Evolutionary conservation across 2,113 vertebrate genomes (phyloP).

Genomic region (Alces alces): DNA sequence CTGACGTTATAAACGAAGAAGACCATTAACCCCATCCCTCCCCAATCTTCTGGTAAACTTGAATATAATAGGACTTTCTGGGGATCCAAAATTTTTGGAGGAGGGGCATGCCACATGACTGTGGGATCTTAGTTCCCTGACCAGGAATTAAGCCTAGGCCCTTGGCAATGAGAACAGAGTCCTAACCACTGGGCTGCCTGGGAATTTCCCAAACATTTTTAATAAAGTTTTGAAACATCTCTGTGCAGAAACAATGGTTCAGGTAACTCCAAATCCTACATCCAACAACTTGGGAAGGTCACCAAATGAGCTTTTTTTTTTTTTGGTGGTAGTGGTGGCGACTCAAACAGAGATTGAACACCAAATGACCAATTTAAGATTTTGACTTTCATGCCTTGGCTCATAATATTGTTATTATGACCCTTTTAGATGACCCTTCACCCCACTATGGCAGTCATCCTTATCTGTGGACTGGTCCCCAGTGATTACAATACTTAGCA

Average conservation of each 20-base stretch:
- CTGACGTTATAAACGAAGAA: conserved; percentile 86
- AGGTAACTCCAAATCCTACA: not conserved
- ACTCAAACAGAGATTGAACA: not conserved
- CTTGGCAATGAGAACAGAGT: not conserved
- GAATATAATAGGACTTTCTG: conserved; percentile 85
- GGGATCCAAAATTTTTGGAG: not conserved
- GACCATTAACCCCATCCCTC: conserved; percentile 82
- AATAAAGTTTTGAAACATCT: conserved; percentile 85
- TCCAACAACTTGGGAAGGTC: not conserved
- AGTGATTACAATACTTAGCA: not conserved
- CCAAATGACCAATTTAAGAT: not conserved
- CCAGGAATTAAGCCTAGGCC: not conserved
- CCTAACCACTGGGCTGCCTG: not conserved
- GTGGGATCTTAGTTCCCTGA: not conserved
- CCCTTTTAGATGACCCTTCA: not conserved
- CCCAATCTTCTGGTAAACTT: conserved; percentile 88
- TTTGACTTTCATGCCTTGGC: not conserved
- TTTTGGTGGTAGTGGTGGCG: not conserved
- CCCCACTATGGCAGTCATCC: not conserved
- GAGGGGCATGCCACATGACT: not conserved
- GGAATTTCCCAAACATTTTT: conserved; percentile 37
- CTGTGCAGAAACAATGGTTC: not conserved
- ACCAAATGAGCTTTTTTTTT: not conserved
- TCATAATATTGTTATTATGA: not conserved
- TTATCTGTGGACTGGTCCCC: not conserved